Percentiles rank a stretch among this genome's conserved stretches.
These are phyloP conservation scores for Litocranius walleri DNA, from an alignment of 2,113 vertebrate species.

Conservation along the genomic window DNA sequence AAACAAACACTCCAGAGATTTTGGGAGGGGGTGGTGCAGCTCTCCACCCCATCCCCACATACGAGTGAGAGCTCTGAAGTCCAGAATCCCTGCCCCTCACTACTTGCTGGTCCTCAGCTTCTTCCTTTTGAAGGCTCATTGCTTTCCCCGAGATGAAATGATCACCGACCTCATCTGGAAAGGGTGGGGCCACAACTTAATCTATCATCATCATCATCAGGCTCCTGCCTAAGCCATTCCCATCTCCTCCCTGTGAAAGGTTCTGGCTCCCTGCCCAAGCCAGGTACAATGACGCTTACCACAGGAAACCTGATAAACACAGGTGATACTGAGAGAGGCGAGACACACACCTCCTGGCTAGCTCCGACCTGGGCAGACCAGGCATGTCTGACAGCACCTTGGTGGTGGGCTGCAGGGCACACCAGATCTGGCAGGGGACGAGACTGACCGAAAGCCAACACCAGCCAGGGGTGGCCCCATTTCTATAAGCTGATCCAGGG, in stretches of 20 bases:
- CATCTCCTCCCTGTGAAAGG: background rate
- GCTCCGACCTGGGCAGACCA: background rate
- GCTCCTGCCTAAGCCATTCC: background rate
- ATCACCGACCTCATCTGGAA: background rate
- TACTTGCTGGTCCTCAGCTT: background rate
- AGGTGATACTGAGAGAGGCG: background rate
- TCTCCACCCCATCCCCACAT: no score
- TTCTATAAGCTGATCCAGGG: constrained; percentile 14
- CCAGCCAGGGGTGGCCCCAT: constrained; percentile 4
- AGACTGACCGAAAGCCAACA: background rate
- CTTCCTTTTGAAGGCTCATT: background rate
- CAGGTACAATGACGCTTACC: background rate
- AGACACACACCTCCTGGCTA: background rate
- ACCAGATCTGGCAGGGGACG: background rate
- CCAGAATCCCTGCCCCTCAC: background rate
- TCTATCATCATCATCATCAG: background rate
- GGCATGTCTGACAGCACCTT: background rate
- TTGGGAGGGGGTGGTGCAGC: background rate
- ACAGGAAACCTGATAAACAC: constrained; percentile 30
- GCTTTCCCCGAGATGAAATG: background rate
- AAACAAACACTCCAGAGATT: background rate
- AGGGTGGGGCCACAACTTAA: background rate
- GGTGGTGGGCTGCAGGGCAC: background rate
- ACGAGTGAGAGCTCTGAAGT: background rate
- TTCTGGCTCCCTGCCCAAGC: background rate